A percentile compares a stretch with the other conserved stretches of the same genome.
phyloP scores from a whole-genome alignment of 92 coral and sea anemone species.

The Zoanthus sociatus region DNA sequence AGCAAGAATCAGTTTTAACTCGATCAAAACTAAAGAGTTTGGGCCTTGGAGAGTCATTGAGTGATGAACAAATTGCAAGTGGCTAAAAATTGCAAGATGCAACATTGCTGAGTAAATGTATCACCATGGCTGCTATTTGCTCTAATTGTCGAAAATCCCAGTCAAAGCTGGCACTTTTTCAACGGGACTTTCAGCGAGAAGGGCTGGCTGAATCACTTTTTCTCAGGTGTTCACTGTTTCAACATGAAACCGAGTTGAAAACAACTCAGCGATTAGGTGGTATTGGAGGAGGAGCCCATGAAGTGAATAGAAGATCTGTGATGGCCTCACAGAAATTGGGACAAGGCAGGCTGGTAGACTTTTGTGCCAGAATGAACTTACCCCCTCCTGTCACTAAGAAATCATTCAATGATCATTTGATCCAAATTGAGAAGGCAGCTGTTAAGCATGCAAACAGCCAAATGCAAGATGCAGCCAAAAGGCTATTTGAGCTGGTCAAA shows the following conservation, averaged over 20 bases:
- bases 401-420: neutral
- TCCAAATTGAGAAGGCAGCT: neutral
- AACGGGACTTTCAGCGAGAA: constrained; percentile 44
- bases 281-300: constrained; percentile 37
- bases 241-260: constrained; percentile 33
- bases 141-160: neutral
- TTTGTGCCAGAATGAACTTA: constrained; percentile 64
- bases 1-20: too few relatives aligned
- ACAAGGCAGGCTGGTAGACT: constrained; percentile 32
- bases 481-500: constrained; percentile 11
- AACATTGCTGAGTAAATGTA: too few relatives aligned
- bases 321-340: constrained; percentile 7
- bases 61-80: too few relatives aligned
- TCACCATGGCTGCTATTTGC: constrained; percentile 16
- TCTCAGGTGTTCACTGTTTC: constrained; percentile 50
- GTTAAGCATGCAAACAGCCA: constrained; percentile 18
- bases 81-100: too few relatives aligned
- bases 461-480: constrained; percentile 45
- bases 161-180: constrained; percentile 52
- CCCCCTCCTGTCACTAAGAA: constrained; percentile 63
- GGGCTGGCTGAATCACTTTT: constrained; percentile 62
- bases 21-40: too few relatives aligned
- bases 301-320: neutral
- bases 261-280: constrained; percentile 67
- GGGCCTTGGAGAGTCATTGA: too few relatives aligned